phyloP scores from a whole-genome alignment of 2,797 vertebrate species.

The Ispidina picta region DNA sequence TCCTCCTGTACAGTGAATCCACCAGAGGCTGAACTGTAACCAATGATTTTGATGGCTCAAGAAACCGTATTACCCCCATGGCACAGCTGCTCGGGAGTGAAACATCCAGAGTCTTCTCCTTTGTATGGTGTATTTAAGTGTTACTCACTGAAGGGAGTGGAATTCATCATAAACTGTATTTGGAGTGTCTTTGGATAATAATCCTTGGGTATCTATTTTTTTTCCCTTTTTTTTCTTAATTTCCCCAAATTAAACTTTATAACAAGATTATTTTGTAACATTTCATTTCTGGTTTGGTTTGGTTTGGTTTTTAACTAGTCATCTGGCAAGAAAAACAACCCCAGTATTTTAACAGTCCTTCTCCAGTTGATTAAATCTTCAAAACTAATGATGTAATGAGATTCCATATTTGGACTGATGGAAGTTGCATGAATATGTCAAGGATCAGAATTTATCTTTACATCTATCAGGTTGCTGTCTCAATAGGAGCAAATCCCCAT shows the following conservation, averaged over 20 bases:
- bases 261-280: background rate
- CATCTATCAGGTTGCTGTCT: background rate
- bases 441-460: background rate
- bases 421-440: background rate
- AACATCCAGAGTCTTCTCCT: background rate
- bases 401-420: background rate
- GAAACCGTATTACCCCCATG: background rate
- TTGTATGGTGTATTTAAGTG: background rate
- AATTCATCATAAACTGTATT: background rate
- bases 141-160: background rate
- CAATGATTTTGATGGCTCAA: background rate
- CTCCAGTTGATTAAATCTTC: background rate
- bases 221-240: background rate
- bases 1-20: background rate
- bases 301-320: background rate
- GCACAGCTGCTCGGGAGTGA: background rate
- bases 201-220: background rate
- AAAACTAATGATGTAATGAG: background rate
- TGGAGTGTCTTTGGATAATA: background rate
- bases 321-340: background rate
- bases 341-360: background rate
- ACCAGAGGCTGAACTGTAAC: background rate
- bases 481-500: background rate
- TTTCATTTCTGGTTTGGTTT: background rate
- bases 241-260: background rate